phyloP scores from a whole-genome alignment of 2,113 vertebrate species.

The Mastomys natalensis region DNA sequence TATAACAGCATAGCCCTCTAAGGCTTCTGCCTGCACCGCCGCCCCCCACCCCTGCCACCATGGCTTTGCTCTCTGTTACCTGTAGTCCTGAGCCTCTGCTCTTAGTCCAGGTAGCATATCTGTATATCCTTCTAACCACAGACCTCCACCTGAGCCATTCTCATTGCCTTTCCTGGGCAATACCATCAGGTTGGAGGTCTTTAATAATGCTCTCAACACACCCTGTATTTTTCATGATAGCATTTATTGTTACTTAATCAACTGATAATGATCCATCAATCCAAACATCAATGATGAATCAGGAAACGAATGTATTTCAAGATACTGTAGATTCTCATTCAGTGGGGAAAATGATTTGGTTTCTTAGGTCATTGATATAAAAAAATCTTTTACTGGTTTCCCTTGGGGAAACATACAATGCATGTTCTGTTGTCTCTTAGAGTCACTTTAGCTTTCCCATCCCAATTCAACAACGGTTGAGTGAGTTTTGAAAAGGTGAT shows the following conservation, averaged over 20 bases:
- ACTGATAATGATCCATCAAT: background rate
- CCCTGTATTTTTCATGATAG: background rate
- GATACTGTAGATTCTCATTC: background rate
- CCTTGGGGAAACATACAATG: background rate
- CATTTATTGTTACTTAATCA: background rate
- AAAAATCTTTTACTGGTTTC: conserved; percentile 18
- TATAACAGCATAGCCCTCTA: background rate
- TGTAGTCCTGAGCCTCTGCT: background rate
- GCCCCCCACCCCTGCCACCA: background rate
- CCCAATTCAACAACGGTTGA: background rate
- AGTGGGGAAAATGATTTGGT: background rate
- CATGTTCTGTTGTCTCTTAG: background rate
- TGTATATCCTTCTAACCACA: background rate
- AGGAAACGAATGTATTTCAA: background rate
- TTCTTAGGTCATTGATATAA: background rate
- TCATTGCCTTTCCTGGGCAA: background rate
- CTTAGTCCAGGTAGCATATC: background rate
- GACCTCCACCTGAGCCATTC: background rate
- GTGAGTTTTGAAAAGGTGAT: background rate
- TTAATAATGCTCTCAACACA: background rate
- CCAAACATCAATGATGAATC: background rate
- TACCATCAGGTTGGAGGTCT: background rate
- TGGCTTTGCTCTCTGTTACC: background rate
- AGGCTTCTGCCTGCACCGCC: background rate
- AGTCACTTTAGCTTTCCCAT: background rate